phyloP scores from a whole-genome alignment of 2,113 vertebrate species.

The Urocolius indicus region DNA sequence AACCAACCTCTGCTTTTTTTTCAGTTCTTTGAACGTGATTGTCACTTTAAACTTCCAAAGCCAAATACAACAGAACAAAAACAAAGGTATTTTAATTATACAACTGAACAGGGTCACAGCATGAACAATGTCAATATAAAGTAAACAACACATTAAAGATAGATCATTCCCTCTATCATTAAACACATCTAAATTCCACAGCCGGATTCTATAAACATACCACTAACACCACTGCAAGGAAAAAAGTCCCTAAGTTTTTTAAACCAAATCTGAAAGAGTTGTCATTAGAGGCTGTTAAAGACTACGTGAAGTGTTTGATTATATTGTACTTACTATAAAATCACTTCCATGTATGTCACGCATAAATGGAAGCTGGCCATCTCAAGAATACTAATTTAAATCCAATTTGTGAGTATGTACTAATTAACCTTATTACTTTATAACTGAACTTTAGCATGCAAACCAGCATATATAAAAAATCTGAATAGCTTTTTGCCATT shows the following conservation, averaged over 20 bases:
- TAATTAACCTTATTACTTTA: neutral
- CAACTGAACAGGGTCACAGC: neutral
- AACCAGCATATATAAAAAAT: neutral
- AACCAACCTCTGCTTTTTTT: neutral
- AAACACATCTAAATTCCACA: neutral
- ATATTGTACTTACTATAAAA: neutral
- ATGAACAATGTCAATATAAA: neutral
- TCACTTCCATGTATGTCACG: neutral
- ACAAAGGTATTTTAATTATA: neutral
- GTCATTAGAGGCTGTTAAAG: neutral
- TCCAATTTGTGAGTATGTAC: neutral
- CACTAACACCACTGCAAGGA: neutral
- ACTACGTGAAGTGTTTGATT: neutral
- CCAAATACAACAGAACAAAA: neutral
- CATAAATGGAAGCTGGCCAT: neutral
- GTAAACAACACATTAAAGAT: neutral
- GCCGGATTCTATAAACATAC: neutral
- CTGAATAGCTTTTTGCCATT: too few species aligned
- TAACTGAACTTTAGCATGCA: neutral
- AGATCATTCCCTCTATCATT: neutral
- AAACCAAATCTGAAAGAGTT: neutral
- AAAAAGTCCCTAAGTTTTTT: neutral
- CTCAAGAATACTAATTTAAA: neutral
- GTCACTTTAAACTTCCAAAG: neutral
- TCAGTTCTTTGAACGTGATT: neutral